Evolutionary conservation across 2,113 vertebrate genomes (phyloP).

Genomic region (Suricata suricatta): DNA sequence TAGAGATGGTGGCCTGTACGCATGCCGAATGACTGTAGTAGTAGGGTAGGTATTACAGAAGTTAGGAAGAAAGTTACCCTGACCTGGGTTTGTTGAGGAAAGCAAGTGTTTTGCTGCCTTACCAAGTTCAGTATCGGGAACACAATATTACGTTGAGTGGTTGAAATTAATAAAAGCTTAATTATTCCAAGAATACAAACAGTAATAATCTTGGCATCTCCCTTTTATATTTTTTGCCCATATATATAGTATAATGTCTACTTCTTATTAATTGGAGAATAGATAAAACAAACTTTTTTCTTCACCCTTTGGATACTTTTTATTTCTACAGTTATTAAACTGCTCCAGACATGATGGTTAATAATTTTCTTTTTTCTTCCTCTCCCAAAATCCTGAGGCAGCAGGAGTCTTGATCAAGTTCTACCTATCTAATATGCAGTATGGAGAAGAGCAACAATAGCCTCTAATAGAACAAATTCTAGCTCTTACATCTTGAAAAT

Average conservation of each 20-base stretch:
- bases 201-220: not conserved
- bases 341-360: not conserved
- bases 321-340: not conserved
- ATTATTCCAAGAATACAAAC: not conserved
- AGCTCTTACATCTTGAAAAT: constrained; percentile 25
- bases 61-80: not conserved
- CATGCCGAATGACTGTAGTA: not conserved
- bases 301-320: not conserved
- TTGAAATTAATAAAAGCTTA: not conserved
- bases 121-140: not conserved
- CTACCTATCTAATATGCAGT: not conserved
- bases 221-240: not conserved
- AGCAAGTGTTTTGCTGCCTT: not conserved
- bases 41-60: not conserved
- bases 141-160: not conserved
- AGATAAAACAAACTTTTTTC: not conserved
- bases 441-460: not conserved
- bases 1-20: not conserved
- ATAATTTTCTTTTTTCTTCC: not conserved
- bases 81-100: not conserved
- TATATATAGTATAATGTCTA: not conserved
- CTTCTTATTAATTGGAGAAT: not conserved
- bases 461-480: not conserved
- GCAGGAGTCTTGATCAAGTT: not conserved
- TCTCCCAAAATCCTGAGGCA: not conserved